Evolutionary conservation across 2,113 vertebrate species (phyloP).

Genomic region (Butorides virescens): DNA sequence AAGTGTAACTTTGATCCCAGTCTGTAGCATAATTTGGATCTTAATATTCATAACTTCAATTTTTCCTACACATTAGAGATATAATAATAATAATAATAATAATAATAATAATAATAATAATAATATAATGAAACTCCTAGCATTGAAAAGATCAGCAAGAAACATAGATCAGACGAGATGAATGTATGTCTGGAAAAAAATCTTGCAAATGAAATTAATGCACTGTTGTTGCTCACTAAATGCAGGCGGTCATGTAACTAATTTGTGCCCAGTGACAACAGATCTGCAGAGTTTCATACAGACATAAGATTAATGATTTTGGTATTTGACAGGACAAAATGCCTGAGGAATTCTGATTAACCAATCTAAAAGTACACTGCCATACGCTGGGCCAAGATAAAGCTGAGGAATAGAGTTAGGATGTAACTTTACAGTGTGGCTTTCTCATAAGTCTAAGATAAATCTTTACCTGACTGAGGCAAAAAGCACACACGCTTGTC

Average conservation of each 20-base stretch:
- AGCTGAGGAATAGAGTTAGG: background rate
- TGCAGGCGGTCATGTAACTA: background rate
- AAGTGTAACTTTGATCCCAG: background rate
- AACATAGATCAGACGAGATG: background rate
- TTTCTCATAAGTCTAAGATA: background rate
- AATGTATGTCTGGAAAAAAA: background rate
- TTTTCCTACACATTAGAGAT: background rate
- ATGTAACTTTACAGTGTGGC: background rate
- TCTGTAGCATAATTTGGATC: background rate
- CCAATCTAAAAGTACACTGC: background rate
- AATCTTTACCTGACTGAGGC: background rate
- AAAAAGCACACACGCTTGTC: background rate
- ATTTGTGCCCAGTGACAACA: background rate
- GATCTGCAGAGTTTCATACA: background rate
- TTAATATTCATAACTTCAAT: background rate
- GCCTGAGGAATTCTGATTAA: conserved; percentile 12
- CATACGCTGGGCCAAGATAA: conserved; percentile 44
- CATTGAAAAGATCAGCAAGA: background rate
- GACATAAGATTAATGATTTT: background rate
- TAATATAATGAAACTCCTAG: background rate
- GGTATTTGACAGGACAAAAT: conserved; percentile 13
- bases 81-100: too few relatives aligned
- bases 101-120: too few relatives aligned
- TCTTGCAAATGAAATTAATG: background rate
- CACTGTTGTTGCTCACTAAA: background rate